Base-by-base conservation (phyloP, 2,113 vertebrate species). In the Triplophysa rosa region DNA sequence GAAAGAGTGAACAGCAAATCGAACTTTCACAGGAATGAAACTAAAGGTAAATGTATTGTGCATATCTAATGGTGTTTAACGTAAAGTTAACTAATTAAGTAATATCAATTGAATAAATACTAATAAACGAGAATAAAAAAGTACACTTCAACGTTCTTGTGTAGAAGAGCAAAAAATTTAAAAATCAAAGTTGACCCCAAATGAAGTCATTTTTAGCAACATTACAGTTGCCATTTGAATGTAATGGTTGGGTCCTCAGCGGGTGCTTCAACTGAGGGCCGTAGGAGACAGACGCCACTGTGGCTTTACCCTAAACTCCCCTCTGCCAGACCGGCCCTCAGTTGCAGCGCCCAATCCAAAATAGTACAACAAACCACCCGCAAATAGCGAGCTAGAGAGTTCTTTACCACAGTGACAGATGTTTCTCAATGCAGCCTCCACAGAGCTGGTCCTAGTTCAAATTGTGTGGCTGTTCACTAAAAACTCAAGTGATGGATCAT, bases 351-450 rank as follows among this genome's bases (percentile, higher is more conserved):
- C 66, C 65, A 81, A 75, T 89, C 85, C 83, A 88, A 90, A 91
- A 90, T 88, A 90, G 86, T 85, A 58, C 65, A 81, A 78, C 8
- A 82, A 83, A 85, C 87, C 87, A 83, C 87, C 87, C 89, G 87
- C 87, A 90, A 87, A 87, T 86, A 88, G 78, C 42, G 54, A 83
- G 85, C 64, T 66, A 65, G 82, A 42, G 75, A 23, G 84, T 7
- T 49, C 80, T 83, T 85, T 76, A 82, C 87, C 72, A 62, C 76
- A 79, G 63, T 81, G 81, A 84, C 86, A 90, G 83, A 88, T 86
- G 84, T 85, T 86, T 58, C 77, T 84, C 83, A 76, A 75, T 12
- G 73, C 84, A 80, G 84, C 84, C 84, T 81, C 87, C 82, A 82
- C 45, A 49, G 74, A 68, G 33, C 77, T 62, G 78, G 37, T 76